Evolutionary conservation across 2,797 vertebrate genomes (phyloP).

Genomic region (Gymnoscopelus microlampas): DNA sequence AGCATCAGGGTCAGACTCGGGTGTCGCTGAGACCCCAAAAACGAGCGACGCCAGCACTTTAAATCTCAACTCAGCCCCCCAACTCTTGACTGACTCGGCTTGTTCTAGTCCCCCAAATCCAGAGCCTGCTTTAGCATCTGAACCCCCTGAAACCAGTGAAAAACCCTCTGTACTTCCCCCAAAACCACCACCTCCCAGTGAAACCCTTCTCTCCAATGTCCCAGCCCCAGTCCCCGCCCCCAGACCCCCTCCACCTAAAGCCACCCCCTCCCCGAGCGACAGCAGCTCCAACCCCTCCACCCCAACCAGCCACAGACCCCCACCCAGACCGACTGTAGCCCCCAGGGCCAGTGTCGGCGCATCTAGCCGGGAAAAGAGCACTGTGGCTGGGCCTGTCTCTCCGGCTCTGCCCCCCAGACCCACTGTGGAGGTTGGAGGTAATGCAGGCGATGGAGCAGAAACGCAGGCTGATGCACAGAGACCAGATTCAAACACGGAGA

Average conservation of each 20-base stretch:
- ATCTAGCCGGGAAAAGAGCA: constrained; percentile 61
- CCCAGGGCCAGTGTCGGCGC: constrained; percentile 70
- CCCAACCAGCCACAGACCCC: constrained; percentile 42
- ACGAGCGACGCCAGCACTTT: neutral
- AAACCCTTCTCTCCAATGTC: neutral
- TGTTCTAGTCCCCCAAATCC: neutral
- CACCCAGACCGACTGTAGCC: constrained; percentile 75
- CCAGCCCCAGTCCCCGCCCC: constrained; percentile 72
- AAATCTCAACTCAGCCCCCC: constrained; percentile 22
- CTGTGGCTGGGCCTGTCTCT: constrained; percentile 30
- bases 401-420: constrained; percentile 66
- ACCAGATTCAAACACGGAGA: neutral
- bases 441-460: neutral
- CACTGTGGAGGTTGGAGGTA: neutral
- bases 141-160: constrained; percentile 5
- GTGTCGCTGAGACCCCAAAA: neutral
- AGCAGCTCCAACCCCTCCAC: neutral
- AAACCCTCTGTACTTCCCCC: constrained; percentile 34
- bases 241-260: constrained; percentile 77
- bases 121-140: constrained; percentile 15
- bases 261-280: constrained; percentile 54
- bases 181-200: constrained; percentile 9
- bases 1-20: constrained; percentile 1
- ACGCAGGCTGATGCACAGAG: neutral
- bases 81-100: constrained; percentile 17